Base-by-base conservation (phyloP, 2,888 invertebrate genomes). In the Bembecia ichneumoniformis region DNA sequence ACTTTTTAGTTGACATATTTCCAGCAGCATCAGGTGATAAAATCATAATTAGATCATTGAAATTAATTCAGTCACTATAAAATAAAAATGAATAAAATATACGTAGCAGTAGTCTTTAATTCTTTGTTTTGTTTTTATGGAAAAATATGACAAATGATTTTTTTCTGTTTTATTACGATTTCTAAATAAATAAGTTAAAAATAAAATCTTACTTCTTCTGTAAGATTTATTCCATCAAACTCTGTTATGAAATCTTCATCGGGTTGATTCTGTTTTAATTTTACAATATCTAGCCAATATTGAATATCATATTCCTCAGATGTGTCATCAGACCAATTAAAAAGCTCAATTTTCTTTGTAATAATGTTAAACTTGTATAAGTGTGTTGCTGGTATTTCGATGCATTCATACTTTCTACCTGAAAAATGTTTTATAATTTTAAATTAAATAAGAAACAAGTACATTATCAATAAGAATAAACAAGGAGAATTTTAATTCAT, bases 341-440 rank as follows among this genome's bases (percentile, higher is more conserved):
- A 78, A 40, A 70, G 61, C 58, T 56, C 63, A 51, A 88, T 55
- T 53, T 52, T 58, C 51, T 71, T 53, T 57, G 64, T 64, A 43
- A 65, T 64, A 45, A 90, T 66, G 74, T 89, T 77, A 47, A 88
- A 65, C 52, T 80, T 76, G 68, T 90, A 91, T 50, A 91, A 82
- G 51, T 91, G 89, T 53, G 90, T 74, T 10, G 92, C 89, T 51
- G 93, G 92, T 55, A 93, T 62, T 80, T 93, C 92, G 40, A 90
- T 71, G 58, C 88, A 74, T 52, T 78, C 64, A 58, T 84, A 78
- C 49, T 74, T 64, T 68, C 83, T 86, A 47, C 74, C 82, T 69
- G 67, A 63, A 58, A 47, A 16, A 51, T 47, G 49, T 14, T 59
- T 56, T 45, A 9, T 40, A 49, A 49, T n/a, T 58, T 17, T 45